Base-by-base conservation (phyloP, 2,888 invertebrate species). In the Zaprionus obscuricornis region DNA sequence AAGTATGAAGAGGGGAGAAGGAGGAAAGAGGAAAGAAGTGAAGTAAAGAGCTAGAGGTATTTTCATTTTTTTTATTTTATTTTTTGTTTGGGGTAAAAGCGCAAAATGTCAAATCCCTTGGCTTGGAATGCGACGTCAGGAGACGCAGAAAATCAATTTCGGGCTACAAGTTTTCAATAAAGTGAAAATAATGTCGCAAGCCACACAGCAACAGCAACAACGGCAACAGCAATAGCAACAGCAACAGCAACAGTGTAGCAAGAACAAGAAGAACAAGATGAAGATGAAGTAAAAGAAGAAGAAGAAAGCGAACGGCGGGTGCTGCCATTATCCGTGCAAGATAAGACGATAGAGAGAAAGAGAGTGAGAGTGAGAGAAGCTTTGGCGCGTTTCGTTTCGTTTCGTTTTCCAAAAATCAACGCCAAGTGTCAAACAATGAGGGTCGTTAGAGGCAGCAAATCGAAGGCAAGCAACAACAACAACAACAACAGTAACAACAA, bases 141-240 rank as follows among this genome's bases (percentile, higher is more conserved):
- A 70, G 71, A 72, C 74, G 79, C 65, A 56, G 71, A 76, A 82
- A 82, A 82, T 82, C 82, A 82, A 82, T 82, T 82, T 81, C 66
- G 68, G n/a, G 74, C 74, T 83, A 83, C 81, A 81, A 82, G 81
- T 83, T 82, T 79, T 82, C 81, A 82, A 83, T 82, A 82, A 82
- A 83, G 82, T 81, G 83, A 82, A 82, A 82, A 82, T 82, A 83
- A 82, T 82, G 82, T 82, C 71, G 75, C 71, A 60, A 64, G 63
- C 73, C 64, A 56, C 60, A 45, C 54, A 34, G 11, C 17, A 22
- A 7, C 20, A 18, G 33, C 26, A n/a, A 39, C 4, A 14, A n/a
- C 14, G 16, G n/a, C 8, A n/a, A n/a, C n/a, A n/a, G n/a, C 68
- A 64, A 37, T 54, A 67, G 36, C 67, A 29, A 24, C 56, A 58